A percentile compares a stretch with the other conserved stretches of the same genome.
phyloP scores from a whole-genome alignment of 2,888 invertebrate species.

The Cephus runcator region DNA sequence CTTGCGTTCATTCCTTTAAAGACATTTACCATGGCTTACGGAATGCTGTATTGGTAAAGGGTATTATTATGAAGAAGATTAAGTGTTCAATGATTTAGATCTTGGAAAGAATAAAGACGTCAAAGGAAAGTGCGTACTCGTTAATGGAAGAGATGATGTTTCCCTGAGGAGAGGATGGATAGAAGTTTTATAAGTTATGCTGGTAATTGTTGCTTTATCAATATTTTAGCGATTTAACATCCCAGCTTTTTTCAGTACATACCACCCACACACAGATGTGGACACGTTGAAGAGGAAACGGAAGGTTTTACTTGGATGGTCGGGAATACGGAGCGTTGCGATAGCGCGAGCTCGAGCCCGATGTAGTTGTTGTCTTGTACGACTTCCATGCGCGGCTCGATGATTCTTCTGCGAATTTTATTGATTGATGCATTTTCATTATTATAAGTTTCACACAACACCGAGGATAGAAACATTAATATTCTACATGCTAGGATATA shows the following conservation, averaged over 20 bases:
- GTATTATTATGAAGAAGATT: constrained; percentile 27
- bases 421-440: constrained; percentile 51
- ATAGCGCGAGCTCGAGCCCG: constrained; percentile 69
- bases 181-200: not conserved
- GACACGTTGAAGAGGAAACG: not conserved
- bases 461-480: constrained; percentile 13
- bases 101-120: constrained; percentile 36
- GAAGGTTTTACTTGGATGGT: constrained; percentile 67
- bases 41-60: constrained; percentile 20
- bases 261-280: not conserved
- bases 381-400: constrained; percentile 70
- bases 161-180: constrained; percentile 7
- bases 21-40: constrained; percentile 31
- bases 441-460: constrained; percentile 26
- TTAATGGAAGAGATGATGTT: constrained; percentile 16
- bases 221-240: not conserved
- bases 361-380: constrained; percentile 68
- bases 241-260: not conserved
- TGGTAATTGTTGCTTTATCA: not conserved
- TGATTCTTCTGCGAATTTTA: constrained; percentile 68
- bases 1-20: constrained; percentile 27
- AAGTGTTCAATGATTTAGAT: constrained; percentile 33
- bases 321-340: constrained; percentile 71
- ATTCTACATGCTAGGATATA: constrained; percentile 6
- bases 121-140: constrained; percentile 17